Evolutionary conservation across 2,888 invertebrate genomes (phyloP), one percentile per base, ranked within the genome.

Genomic region (Amphipyra berbera): DNA sequence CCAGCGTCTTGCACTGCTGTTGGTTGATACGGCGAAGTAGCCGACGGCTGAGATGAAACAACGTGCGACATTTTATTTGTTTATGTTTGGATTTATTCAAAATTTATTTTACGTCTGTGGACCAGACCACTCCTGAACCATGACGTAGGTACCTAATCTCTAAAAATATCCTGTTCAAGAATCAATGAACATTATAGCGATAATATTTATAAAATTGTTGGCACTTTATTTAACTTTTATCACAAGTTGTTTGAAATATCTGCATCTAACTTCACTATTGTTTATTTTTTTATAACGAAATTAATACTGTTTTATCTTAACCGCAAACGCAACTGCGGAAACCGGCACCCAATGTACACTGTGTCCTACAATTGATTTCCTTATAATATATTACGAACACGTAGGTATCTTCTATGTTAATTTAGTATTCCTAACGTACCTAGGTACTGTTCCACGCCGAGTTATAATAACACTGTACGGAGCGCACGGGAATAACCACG

Each of bases 1-100:
- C 64, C 48, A 4, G 14, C 21, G 7, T 78, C 76, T 33, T 68
- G 61, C 6, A 68, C 33, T 14, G 78, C 79, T 6, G 79, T 79
- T 3, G 79, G 78, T 45, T 79, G 79, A 42, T 79, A 79, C 0
- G 79, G 79, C 6, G 79, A 79, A 2, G 79, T 76, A 2, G 79
- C 73, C 8, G 79, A 77, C 2, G 79, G 79, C 48, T 79, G 79
- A 0, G 78, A 52, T 1, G 80, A 76, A 14, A 79, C 56, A 7
- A 79, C 79, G 56, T 79, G 79, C 6, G 79, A 76, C 79, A 79
- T 79, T 63, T 48, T 68, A 33, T 35, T 45, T 9, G 30, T 45
- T 56, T 47, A 12, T 14, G 4, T 44, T 44, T 49, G 14, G 10
- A 33, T 27, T 14, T 46, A 37, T 8, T 44, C 21, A 45, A 21